Evolutionary conservation across 1,140 invertebrate genomes (phyloP), one percentile per base, ranked within the genome.

Genomic region (Galleria mellonella): DNA sequence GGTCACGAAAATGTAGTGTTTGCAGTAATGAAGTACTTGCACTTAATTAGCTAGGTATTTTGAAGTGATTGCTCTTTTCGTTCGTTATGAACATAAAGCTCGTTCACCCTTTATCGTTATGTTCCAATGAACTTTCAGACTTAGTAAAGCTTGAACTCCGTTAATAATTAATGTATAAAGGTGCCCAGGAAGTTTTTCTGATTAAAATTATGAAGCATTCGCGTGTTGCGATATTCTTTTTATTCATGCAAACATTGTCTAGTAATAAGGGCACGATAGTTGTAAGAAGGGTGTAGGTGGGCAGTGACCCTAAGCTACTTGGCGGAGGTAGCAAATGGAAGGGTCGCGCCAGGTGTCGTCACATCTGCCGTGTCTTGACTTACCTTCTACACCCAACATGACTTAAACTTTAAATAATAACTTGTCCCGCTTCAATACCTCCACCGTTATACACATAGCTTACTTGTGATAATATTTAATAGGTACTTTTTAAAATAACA

Each of bases 311-410:
- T 55, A 48, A 46, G 43, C 43, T 63, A 52, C 51, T 39, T 23
- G 17, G 41, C 40, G 52, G 63, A 61, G 65, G 65, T 59, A 62
- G 66, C 57, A 51, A 58, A 61, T 71, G 75, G 73, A 77, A 76
- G 75, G 77, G 75, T 73, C 72, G 59, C 62, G 75, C 79, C 79
- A 84, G 79, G 79, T 84, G 79, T 48, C 59, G 33, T 43, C 63
- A 73, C 81, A 84, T 78, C 81, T 84, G 81, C 72, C 74, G 77
- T 72, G 75, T 75, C 75, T 78, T 77, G 53, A 59, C 49, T 54
- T 61, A 49, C 62, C 68, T 40, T 44, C 46, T 49, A 56, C 64
- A 69, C 66, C 59, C 62, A 63, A 56, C 48, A 51, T 49, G 42
- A 52, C 54, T 59, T 64, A 43, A 48, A 50, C 51, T 55, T 47